Conservation (phyloP, 2,888 invertebrate species). For the Onchidella celtica region DNA sequence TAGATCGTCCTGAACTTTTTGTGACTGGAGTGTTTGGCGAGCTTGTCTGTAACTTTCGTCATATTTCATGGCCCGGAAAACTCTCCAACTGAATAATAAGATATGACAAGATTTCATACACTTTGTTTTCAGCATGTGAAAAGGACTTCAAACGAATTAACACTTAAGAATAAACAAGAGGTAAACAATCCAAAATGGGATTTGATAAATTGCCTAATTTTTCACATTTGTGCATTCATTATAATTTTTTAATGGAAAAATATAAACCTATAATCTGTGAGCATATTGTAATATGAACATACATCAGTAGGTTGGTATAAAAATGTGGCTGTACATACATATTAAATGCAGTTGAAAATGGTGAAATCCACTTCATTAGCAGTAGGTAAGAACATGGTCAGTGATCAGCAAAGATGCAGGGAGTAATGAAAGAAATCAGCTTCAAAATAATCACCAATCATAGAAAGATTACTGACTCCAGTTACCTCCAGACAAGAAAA, state of each 20-base stretch:
- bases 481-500: no score
- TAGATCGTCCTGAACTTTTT: background rate
- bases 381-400: background rate
- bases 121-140: background rate
- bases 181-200: background rate
- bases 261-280: background rate
- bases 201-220: no score
- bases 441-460: background rate
- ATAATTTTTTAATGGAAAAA: no score
- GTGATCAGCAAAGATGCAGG: background rate
- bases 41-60: slow-evolving; percentile 1
- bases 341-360: no score
- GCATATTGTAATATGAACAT: background rate
- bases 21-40: background rate
- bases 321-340: no score
- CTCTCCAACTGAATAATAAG: slow-evolving; percentile 47
- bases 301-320: background rate
- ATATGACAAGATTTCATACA: background rate
- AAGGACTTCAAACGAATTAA: background rate
- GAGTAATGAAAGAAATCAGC: background rate
- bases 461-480: background rate
- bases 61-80: slow-evolving; percentile 35
- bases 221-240: no score
- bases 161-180: background rate
- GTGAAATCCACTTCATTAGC: no score